Percentiles rank a stretch among this genome's conserved stretches.
phyloP scores from a whole-genome alignment of 2,888 invertebrate genomes.

The Cyclophora albipunctata region DNA sequence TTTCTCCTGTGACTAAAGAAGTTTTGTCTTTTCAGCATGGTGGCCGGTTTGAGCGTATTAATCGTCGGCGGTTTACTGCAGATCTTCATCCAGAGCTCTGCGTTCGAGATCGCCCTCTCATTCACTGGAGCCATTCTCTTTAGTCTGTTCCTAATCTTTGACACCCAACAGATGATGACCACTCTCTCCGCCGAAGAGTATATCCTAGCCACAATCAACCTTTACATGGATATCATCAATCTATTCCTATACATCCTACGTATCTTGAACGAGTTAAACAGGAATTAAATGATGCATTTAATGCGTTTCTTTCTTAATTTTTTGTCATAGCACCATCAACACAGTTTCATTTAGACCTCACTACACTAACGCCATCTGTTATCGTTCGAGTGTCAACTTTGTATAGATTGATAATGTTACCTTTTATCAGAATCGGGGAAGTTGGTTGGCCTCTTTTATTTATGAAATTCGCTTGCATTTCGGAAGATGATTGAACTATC shows the following conservation, averaged over 20 bases:
- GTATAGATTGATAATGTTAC: too few species aligned
- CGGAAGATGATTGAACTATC: too few species aligned
- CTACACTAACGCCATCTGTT: too few species aligned
- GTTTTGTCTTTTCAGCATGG: constrained; percentile 62
- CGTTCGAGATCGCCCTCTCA: constrained; percentile 81
- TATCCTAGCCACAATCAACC: constrained; percentile 88
- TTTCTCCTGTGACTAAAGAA: too few species aligned
- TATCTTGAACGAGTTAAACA: constrained; percentile 78
- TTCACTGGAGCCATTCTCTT: constrained; percentile 85
- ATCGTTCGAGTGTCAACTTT: too few species aligned
- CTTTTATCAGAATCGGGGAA: too few species aligned
- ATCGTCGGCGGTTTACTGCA: constrained; percentile 83
- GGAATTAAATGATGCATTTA: constrained; percentile 46
- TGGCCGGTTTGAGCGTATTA: constrained; percentile 80
- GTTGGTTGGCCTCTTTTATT: too few species aligned
- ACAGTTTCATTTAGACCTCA: too few species aligned
- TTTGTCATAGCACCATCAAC: too few species aligned
- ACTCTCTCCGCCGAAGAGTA: constrained; percentile 90
- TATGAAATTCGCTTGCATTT: too few species aligned
- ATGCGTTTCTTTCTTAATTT: too few species aligned
- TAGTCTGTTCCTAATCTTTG: constrained; percentile 87
- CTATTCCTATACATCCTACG: constrained; percentile 87
- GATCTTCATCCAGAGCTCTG: constrained; percentile 82
- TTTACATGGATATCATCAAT: constrained; percentile 92
- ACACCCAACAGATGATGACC: constrained; percentile 89